Evolutionary conservation across 2,888 invertebrate genomes (phyloP).

Genomic region (Polydrusus cervinus): DNA sequence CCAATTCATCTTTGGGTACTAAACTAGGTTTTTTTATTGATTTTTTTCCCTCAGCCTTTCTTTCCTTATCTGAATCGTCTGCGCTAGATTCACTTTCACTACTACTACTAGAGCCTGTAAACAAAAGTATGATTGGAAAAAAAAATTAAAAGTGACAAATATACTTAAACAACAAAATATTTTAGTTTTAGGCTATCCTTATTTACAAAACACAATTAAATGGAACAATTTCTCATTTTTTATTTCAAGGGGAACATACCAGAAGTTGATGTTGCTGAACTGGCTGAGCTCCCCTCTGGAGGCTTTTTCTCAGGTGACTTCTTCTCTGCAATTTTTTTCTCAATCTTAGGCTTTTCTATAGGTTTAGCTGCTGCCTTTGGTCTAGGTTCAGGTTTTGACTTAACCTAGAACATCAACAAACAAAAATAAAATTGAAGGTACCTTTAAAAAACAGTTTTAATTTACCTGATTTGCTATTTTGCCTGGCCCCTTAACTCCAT

Average conservation of each 20-base stretch:
- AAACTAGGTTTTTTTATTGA: slow-evolving; percentile 65
- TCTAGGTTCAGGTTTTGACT: slow-evolving; percentile 69
- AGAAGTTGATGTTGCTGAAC: slow-evolving; percentile 67
- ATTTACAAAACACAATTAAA: too few relatives aligned
- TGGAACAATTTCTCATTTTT: too few relatives aligned
- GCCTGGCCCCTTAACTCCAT: slow-evolving; percentile 22
- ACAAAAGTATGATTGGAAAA: neutral
- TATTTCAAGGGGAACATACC: slow-evolving; percentile 45
- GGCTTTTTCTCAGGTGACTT: slow-evolving; percentile 56
- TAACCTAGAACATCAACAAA: slow-evolving; percentile 32
- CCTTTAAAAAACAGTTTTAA: neutral
- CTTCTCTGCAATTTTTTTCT: slow-evolving; percentile 64
- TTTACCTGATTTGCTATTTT: slow-evolving; percentile 41
- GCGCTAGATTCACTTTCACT: slow-evolving; percentile 66
- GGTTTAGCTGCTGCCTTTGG: slow-evolving; percentile 68
- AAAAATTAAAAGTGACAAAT: too few relatives aligned
- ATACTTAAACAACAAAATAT: too few relatives aligned
- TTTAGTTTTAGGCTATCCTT: too few relatives aligned
- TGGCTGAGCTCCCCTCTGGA: slow-evolving; percentile 68
- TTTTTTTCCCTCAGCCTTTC: slow-evolving; percentile 63
- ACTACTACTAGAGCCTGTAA: slow-evolving; percentile 63
- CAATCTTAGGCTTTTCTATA: slow-evolving; percentile 63
- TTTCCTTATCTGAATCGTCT: slow-evolving; percentile 61
- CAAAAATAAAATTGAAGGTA: slow-evolving; percentile 6
- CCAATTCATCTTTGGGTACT: slow-evolving; percentile 58